A percentile compares a stretch with the other conserved stretches of the same genome.
phyloP scores from a whole-genome alignment of 2,888 invertebrate species.

The Drosophila siamana region DNA sequence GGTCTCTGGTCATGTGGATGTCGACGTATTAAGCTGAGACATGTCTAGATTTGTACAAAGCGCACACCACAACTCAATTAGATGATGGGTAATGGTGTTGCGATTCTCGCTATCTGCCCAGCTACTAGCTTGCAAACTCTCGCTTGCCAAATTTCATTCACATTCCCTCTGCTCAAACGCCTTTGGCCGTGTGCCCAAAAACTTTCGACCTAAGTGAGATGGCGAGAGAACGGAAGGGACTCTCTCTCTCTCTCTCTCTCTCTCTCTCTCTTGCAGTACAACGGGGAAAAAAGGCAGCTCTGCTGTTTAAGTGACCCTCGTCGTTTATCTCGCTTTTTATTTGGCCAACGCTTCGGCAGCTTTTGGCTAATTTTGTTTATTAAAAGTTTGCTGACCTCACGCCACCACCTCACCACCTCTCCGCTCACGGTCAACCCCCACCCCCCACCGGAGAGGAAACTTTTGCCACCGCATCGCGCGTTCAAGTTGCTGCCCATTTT shows the following conservation, averaged over 20 bases:
- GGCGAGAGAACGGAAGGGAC: background rate
- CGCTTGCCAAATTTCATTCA: constrained; percentile 13
- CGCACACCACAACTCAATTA: constrained; percentile 40
- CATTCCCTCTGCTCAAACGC: constrained; percentile 19
- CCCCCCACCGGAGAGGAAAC: no score
- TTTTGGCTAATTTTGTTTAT: constrained; percentile 77
- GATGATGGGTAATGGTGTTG: constrained; percentile 18
- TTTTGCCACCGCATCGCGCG: constrained; percentile 5
- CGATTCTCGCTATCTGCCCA: constrained; percentile 1
- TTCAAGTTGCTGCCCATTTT: constrained; percentile 7
- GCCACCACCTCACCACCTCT: background rate
- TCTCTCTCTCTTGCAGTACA: background rate
- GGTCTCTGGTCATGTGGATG: background rate
- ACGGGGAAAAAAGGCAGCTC: background rate
- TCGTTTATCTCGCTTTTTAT: constrained; percentile 75
- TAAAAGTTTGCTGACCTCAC: constrained; percentile 76
- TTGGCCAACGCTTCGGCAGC: constrained; percentile 60
- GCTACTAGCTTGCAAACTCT: no score
- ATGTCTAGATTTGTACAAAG: constrained; percentile 24
- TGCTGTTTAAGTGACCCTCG: constrained; percentile 17
- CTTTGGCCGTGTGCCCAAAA: constrained; percentile 51
- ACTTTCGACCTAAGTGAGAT: constrained; percentile 23
- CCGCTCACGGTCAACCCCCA: no score
- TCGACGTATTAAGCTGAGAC: constrained; percentile 16
- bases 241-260: background rate